Evolutionary conservation across 2,113 vertebrate genomes (phyloP).

Genomic region (Pseudorhombus dupliciocellatus): DNA sequence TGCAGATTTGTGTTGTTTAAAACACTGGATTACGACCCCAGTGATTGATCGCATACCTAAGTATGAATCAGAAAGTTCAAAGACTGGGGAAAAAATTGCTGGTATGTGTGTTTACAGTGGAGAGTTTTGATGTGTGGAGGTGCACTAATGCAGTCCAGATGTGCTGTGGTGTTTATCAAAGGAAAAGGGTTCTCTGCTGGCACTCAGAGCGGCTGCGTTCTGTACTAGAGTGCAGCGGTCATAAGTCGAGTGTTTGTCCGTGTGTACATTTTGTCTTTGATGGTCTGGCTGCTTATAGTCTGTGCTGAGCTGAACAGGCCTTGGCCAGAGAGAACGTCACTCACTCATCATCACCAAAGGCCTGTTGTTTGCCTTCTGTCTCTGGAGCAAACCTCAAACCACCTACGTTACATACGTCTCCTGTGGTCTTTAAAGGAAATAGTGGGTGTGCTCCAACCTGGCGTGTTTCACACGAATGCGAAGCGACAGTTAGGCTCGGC

Average conservation of each 20-base stretch:
- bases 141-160: conserved; percentile 55
- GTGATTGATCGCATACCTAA: background rate
- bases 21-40: background rate
- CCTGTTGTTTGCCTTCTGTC: background rate
- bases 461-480: background rate
- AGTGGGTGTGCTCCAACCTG: background rate
- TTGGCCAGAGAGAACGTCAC: background rate
- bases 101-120: background rate
- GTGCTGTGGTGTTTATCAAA: conserved; percentile 39
- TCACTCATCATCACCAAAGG: background rate
- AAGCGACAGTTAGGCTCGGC: background rate
- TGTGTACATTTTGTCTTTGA: conserved; percentile 19
- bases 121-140: conserved; percentile 2
- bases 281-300: conserved; percentile 1
- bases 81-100: conserved; percentile 14
- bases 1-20: background rate
- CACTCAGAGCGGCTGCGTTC: conserved; percentile 8
- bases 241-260: conserved; percentile 3
- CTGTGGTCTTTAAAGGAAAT: background rate
- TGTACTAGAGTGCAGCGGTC: conserved; percentile 9
- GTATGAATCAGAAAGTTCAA: conserved; percentile 20
- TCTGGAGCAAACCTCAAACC: conserved; percentile 4
- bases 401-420: background rate
- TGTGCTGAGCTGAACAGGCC: background rate
- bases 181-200: conserved; percentile 9